These are phyloP conservation scores for Agrotis clavis DNA, from an alignment of 2,888 invertebrate genomes.

Conservation along the genomic window DNA sequence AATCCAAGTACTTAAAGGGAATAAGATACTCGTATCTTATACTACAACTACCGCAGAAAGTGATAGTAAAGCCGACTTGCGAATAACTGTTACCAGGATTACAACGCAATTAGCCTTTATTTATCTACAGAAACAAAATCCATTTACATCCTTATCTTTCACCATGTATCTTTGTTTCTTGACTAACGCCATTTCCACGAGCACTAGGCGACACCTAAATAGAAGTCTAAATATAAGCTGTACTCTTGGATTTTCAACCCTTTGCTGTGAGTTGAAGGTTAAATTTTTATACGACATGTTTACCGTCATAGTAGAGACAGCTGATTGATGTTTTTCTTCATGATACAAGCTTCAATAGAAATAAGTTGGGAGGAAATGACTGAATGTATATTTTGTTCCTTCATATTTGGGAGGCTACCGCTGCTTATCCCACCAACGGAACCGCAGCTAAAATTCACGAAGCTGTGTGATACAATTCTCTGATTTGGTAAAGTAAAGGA, in stretches of 20 bases:
- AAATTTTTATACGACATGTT: no score
- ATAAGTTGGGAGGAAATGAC: no score
- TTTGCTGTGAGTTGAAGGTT: not conserved
- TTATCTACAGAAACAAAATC: slow-evolving; percentile 27
- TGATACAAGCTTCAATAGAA: no score
- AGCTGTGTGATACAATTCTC: no score
- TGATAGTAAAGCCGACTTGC: not conserved
- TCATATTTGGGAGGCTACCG: no score
- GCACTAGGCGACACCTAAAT: not conserved
- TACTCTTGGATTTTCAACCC: not conserved
- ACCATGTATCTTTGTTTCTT: slow-evolving; percentile 34
- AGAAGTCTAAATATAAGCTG: not conserved
- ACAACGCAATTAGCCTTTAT: slow-evolving; percentile 11
- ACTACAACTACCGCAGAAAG: not conserved
- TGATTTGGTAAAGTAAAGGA: no score
- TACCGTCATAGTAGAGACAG: no score
- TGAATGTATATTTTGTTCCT: no score
- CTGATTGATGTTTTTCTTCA: no score
- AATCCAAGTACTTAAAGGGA: no score
- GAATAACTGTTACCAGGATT: slow-evolving; percentile 19
- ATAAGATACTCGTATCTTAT: not conserved
- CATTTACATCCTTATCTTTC: slow-evolving; percentile 29
- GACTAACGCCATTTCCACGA: not conserved
- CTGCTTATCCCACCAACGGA: no score
- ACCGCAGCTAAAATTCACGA: no score